phyloP scores from a whole-genome alignment of 2,888 invertebrate species.

The Hypercompe scribonia region DNA sequence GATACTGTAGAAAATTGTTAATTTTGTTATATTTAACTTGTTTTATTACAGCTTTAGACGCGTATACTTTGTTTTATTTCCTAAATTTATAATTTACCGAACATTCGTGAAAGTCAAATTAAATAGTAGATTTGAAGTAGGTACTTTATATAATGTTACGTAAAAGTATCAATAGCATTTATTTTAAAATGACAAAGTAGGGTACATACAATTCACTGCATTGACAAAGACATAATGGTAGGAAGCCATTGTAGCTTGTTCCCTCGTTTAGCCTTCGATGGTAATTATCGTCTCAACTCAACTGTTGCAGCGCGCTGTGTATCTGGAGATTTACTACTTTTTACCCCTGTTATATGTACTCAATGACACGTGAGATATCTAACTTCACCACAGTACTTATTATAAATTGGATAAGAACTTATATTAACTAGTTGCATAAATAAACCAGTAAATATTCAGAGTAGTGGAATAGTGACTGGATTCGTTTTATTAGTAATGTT shows the following conservation, averaged over 20 bases:
- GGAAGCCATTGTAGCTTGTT: conserved; percentile 69
- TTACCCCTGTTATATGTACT: conserved; percentile 34
- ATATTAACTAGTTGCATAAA: neutral
- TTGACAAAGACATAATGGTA: conserved; percentile 61
- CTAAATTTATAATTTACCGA: conserved; percentile 12
- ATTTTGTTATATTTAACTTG: conserved; percentile 52
- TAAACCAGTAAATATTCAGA: neutral
- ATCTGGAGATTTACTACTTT: conserved; percentile 54
- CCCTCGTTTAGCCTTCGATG: conserved; percentile 71
- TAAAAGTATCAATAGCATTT: conserved; percentile 18
- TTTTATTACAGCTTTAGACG: conserved; percentile 64
- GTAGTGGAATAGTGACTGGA: neutral
- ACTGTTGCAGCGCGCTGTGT: conserved; percentile 44
- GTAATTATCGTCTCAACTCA: conserved; percentile 64
- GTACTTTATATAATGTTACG: neutral
- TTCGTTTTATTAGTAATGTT: neutral
- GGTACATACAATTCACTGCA: conserved; percentile 43
- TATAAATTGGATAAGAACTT: neutral
- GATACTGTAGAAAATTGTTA: conserved; percentile 42
- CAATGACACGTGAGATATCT: conserved; percentile 21
- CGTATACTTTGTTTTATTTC: conserved; percentile 66
- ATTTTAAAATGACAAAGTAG: conserved; percentile 26
- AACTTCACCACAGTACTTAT: neutral
- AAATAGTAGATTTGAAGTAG: neutral
- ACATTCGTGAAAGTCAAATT: neutral